These are phyloP conservation scores for Mizuhopecten yessoensis DNA, from an alignment of 1,140 invertebrate genomes.

Conservation along the genomic window DNA sequence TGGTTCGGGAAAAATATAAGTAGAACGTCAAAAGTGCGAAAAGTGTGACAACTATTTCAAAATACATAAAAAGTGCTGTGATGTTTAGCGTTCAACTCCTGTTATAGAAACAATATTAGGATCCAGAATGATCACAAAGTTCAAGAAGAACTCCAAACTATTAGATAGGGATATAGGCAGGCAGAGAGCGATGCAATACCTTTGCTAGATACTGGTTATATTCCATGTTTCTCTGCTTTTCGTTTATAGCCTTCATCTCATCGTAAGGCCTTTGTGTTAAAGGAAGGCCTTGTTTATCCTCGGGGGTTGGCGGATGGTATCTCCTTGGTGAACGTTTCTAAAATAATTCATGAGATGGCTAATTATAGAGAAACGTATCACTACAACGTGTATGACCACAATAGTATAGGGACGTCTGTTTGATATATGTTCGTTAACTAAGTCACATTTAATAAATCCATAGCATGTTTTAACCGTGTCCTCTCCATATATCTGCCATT, in stretches of 20 bases:
- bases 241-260: conserved; percentile 30
- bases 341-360: background rate
- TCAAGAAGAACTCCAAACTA: conserved; percentile 13
- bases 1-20: background rate
- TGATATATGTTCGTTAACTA: no score
- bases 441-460: no score
- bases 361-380: background rate
- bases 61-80: conserved; percentile 14
- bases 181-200: conserved; percentile 50
- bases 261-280: conserved; percentile 58
- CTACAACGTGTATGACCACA: no score
- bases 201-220: conserved; percentile 59
- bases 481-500: no score
- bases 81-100: conserved; percentile 14
- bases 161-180: background rate
- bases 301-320: conserved; percentile 51
- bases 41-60: conserved; percentile 32
- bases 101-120: conserved; percentile 4
- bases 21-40: background rate
- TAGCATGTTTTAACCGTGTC: no score
- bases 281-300: conserved; percentile 55
- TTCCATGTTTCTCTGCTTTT: conserved; percentile 60
- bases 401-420: no score
- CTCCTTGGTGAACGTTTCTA: conserved; percentile 4
- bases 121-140: background rate